phyloP scores from a whole-genome alignment of 2,888 invertebrate genomes.

The Sipunculus nudus region DNA sequence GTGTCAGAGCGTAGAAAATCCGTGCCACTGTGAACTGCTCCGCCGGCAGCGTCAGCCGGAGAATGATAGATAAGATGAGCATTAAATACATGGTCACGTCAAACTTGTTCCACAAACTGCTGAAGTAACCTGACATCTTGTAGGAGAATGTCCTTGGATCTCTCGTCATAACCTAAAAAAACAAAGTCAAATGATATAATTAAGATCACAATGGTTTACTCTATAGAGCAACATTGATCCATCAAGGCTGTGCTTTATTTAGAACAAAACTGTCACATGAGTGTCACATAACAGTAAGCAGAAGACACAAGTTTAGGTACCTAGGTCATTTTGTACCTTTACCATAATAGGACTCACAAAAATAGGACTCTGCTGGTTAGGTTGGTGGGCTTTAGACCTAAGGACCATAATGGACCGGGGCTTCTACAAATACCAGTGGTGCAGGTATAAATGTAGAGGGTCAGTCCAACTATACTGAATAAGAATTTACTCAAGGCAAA shows the following conservation, averaged over 20 bases:
- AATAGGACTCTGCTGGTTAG: too few relatives aligned
- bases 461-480: too few relatives aligned
- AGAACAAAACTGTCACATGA: background rate
- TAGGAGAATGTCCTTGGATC: conserved; percentile 50
- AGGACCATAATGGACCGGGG: too few relatives aligned
- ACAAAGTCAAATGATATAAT: background rate
- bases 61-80: conserved; percentile 55
- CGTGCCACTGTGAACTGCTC: conserved; percentile 52
- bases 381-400: too few relatives aligned
- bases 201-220: background rate
- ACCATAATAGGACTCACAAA: too few relatives aligned
- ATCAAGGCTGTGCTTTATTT: too few relatives aligned
- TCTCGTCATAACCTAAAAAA: conserved; percentile 48
- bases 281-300: too few relatives aligned
- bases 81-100: conserved; percentile 57
- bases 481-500: too few relatives aligned
- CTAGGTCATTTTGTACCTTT: too few relatives aligned
- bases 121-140: conserved; percentile 58
- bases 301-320: too few relatives aligned
- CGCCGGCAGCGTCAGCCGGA: conserved; percentile 47
- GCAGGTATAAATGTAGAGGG: too few relatives aligned
- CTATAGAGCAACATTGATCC: background rate
- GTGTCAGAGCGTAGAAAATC: conserved; percentile 57
- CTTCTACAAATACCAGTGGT: too few relatives aligned
- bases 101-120: conserved; percentile 61